These are phyloP conservation scores for Hippoglossus stenolepis DNA, from an alignment of 2,113 vertebrate species.

Conservation along the genomic window DNA sequence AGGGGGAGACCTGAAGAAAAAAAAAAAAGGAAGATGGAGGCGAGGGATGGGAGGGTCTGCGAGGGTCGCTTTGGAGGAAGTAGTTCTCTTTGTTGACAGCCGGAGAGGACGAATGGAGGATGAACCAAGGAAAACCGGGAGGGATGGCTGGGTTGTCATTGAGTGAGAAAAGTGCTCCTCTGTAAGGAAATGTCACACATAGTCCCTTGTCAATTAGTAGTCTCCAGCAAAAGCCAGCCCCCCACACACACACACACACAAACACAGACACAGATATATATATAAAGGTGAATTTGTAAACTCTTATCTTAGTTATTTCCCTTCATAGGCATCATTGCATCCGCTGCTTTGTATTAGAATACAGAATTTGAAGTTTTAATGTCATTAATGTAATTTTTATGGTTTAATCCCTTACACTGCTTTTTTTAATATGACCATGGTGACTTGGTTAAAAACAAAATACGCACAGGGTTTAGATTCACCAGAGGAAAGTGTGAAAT, in stretches of 20 bases:
- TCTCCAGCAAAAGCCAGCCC: slow-evolving; percentile 16
- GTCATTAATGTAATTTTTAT: slow-evolving; percentile 1
- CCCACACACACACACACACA: slow-evolving; percentile 3
- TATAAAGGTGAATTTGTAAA: slow-evolving; percentile 4
- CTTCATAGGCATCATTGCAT: slow-evolving; percentile 30
- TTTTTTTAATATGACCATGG: slow-evolving; percentile 2
- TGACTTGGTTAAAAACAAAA: slow-evolving; percentile 2
- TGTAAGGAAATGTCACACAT: slow-evolving; percentile 19
- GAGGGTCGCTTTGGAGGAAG: background rate
- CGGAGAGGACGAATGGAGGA: slow-evolving; percentile 23
- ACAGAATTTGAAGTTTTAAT: slow-evolving; percentile 9
- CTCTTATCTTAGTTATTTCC: slow-evolving; percentile 34
- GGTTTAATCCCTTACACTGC: background rate
- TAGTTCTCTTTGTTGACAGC: background rate
- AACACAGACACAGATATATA: background rate
- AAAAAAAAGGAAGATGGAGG: background rate
- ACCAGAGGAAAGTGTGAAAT: background rate
- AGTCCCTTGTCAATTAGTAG: slow-evolving; percentile 37
- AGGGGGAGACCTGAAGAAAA: background rate
- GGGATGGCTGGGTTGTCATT: background rate
- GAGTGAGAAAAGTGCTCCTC: background rate
- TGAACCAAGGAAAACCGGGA: background rate
- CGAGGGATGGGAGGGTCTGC: background rate
- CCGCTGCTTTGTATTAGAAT: slow-evolving; percentile 41
- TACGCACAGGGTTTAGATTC: background rate